Evolutionary conservation across 2,113 vertebrate species (phyloP).

Genomic region (Meles meles): DNA sequence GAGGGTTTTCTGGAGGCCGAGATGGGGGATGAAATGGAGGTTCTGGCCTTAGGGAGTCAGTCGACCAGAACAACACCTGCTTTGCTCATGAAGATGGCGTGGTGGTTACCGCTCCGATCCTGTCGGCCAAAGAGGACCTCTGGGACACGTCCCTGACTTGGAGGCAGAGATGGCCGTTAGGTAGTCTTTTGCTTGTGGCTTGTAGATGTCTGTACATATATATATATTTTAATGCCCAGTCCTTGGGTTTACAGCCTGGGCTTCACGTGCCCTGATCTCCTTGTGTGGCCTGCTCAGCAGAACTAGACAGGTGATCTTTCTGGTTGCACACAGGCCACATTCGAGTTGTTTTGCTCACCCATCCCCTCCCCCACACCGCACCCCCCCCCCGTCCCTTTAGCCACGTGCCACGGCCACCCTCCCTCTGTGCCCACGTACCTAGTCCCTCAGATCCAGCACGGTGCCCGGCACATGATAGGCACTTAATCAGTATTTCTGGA

Average conservation of each 20-base stretch:
- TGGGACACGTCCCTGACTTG: background rate
- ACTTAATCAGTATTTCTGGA: background rate
- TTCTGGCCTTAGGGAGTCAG: background rate
- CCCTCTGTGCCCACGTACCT: background rate
- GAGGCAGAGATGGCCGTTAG: background rate
- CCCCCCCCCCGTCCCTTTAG: fast-evolving
- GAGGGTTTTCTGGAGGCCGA: background rate
- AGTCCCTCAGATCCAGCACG: background rate
- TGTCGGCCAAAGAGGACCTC: background rate
- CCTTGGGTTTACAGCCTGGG: background rate
- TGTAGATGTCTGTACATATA: too few relatives aligned
- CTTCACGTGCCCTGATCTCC: background rate
- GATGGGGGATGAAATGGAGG: background rate
- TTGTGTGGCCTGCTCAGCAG: background rate
- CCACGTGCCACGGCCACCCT: background rate
- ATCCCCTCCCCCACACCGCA: background rate
- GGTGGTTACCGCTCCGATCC: background rate
- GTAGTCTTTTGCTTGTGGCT: background rate
- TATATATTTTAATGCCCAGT: too few relatives aligned
- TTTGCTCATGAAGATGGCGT: background rate
- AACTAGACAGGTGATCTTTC: background rate
- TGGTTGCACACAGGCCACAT: background rate
- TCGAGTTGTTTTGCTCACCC: background rate
- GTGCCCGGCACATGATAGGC: background rate
- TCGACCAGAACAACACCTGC: background rate